These are phyloP conservation scores for Noctua fimbriata DNA, from an alignment of 2,888 invertebrate species.

Conservation along the genomic window DNA sequence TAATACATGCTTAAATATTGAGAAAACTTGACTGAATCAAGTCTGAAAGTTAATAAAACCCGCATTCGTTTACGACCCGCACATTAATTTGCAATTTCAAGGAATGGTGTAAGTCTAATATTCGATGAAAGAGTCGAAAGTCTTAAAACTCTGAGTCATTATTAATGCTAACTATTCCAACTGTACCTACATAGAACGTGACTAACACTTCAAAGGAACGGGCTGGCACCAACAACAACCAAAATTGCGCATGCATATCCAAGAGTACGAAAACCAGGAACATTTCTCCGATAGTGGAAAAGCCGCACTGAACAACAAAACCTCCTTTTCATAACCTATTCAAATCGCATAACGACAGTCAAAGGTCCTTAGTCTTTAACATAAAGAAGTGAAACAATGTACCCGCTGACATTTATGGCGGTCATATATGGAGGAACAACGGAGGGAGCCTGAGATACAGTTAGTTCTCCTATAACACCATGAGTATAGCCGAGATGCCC, in stretches of 20 bases:
- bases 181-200: slow-evolving; percentile 12
- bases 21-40: slow-evolving; percentile 22
- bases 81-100: slow-evolving; percentile 6
- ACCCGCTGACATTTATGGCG: slow-evolving; percentile 62
- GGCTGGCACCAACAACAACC: not conserved
- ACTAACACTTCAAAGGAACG: slow-evolving; percentile 21
- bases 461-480: slow-evolving; percentile 80
- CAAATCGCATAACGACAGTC: slow-evolving; percentile 48
- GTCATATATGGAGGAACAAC: slow-evolving; percentile 74
- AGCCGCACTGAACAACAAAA: slow-evolving; percentile 19
- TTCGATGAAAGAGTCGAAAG: not conserved
- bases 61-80: not conserved
- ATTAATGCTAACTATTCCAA: slow-evolving; percentile 20
- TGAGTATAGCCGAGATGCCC: slow-evolving; percentile 78
- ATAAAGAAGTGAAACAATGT: slow-evolving; percentile 64
- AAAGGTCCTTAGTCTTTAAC: slow-evolving; percentile 58
- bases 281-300: slow-evolving; percentile 31
- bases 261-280: slow-evolving; percentile 14
- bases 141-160: slow-evolving; percentile 13
- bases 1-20: not conserved
- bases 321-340: slow-evolving; percentile 53
- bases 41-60: not conserved
- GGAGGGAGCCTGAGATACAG: slow-evolving; percentile 78
- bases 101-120: not conserved
- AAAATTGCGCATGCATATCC: slow-evolving; percentile 20